Evolutionary conservation across 2,888 invertebrate genomes (phyloP).

Genomic region (Watsonalla binaria): DNA sequence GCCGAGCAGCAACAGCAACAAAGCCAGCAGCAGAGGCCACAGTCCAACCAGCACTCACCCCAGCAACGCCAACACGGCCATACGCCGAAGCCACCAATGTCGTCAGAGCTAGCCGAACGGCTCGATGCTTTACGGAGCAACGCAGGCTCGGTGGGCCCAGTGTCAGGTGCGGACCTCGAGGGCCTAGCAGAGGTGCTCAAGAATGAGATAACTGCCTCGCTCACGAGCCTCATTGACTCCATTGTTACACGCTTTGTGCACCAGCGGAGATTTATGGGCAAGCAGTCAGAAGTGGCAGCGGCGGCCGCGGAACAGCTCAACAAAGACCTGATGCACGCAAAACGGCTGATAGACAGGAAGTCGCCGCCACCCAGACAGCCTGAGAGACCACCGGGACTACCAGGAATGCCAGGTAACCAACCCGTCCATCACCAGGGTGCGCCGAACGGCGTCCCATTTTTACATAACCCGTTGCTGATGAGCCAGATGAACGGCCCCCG

Average conservation of each 20-base stretch:
- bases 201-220: conserved; percentile 90
- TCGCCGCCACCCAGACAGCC: conserved; percentile 86
- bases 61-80: conserved; percentile 71
- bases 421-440: conserved; percentile 70
- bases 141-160: conserved; percentile 82
- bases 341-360: conserved; percentile 89
- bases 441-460: conserved; percentile 69
- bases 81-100: conserved; percentile 71
- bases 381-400: conserved; percentile 76
- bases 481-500: conserved; percentile 80
- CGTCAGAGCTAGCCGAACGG: conserved; percentile 87
- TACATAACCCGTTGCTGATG: conserved; percentile 69
- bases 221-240: conserved; percentile 92
- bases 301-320: conserved; percentile 91
- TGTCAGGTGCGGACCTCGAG: conserved; percentile 89
- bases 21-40: conserved; percentile 79
- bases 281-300: conserved; percentile 87
- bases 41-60: conserved; percentile 78
- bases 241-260: conserved; percentile 91
- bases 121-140: conserved; percentile 86
- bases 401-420: conserved; percentile 74
- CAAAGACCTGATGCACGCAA: conserved; percentile 90
- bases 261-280: conserved; percentile 86
- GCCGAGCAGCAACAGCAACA: conserved; percentile 71
- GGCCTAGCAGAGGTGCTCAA: conserved; percentile 94